A percentile compares a stretch with the other conserved stretches of the same genome.
phyloP scores from a whole-genome alignment of 2,113 vertebrate species.

The Tragelaphus imberbis region DNA sequence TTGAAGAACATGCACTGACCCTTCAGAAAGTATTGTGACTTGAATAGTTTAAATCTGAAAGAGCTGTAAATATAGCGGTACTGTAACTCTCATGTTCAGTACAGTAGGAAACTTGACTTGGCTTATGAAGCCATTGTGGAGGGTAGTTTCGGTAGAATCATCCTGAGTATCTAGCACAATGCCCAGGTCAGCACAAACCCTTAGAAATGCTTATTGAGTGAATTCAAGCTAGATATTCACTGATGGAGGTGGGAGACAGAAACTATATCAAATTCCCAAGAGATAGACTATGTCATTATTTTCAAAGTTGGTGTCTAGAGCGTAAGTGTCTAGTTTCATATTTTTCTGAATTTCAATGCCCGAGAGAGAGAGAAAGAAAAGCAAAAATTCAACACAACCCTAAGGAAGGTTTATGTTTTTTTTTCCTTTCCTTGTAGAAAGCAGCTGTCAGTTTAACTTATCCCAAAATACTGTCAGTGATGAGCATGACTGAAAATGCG shows the following conservation, averaged over 20 bases:
- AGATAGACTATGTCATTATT: neutral
- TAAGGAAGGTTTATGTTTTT: slow-evolving; percentile 61
- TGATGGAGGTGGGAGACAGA: neutral
- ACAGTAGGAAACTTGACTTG: neutral
- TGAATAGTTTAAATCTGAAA: neutral
- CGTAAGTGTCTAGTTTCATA: slow-evolving; percentile 36
- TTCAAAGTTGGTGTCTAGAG: slow-evolving; percentile 10
- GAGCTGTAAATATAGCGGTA: neutral
- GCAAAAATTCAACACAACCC: slow-evolving; percentile 52
- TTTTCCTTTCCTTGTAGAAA: slow-evolving; percentile 62
- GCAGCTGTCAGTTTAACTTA: slow-evolving; percentile 77
- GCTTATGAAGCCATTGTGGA: neutral
- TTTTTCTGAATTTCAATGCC: slow-evolving; percentile 43
- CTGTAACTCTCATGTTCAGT: neutral
- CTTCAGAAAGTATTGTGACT: neutral
- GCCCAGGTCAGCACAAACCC: neutral
- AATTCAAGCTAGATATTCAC: slow-evolving; percentile 2
- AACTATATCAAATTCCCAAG: neutral
- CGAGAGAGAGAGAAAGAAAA: neutral
- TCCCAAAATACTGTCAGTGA: slow-evolving; percentile 71
- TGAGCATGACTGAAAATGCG: slow-evolving; percentile 72
- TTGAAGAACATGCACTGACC: neutral
- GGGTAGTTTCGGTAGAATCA: neutral
- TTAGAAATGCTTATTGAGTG: slow-evolving; percentile 3
- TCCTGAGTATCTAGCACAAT: neutral